Evolutionary conservation across 2,888 invertebrate genomes (phyloP), one percentile per base, ranked within the genome.

Genomic region (Branchipolynoe longqiensis): DNA sequence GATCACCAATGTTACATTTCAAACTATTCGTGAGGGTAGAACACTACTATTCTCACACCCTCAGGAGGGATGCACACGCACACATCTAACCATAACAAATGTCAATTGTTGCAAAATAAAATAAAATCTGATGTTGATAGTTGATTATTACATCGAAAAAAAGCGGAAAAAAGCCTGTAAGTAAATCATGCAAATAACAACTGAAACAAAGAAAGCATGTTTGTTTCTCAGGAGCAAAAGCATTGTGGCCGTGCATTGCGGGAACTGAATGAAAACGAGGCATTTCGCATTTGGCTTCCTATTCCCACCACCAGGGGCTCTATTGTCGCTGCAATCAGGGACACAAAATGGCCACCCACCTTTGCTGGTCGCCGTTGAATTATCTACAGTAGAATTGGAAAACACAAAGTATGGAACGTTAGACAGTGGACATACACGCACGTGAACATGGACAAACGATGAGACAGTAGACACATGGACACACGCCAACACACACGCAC

Each of bases 331-430:
- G 33, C 14, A n/a, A n/a, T n/a, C n/a, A 8, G 38, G 78, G 78
- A 78, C 78, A 78, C 54, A 78, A 78, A 78, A 78, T 78, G 78
- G 31, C 25, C 48, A 78, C 78, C 78, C 78, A 78, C 78, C 78
- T 78, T 41, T 48, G 22, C 78, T 54, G 31, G 78, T 28, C 28
- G 78, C 54, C 78, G 78, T 78, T 8, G 78, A 25, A 28, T 78
- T 78, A 6, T 78, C 78, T 78, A 78, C 78, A 48, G 74, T 6
- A 40, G 48, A 40, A 41, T n/a, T n/a, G n/a, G 78, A 78, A 69
- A 25, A 78, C 78, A 78, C 48, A 78, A 41, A 78, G 28, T 28
- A 41, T 8, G 78, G 25, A 12, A 41, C 78, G n/a, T 78, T 78
- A 78, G 78, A 78, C 48, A 73, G 22, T n/a, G n/a, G n/a, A n/a